phyloP scores from a whole-genome alignment of 2,797 vertebrate genomes.

The Macropodus opercularis region DNA sequence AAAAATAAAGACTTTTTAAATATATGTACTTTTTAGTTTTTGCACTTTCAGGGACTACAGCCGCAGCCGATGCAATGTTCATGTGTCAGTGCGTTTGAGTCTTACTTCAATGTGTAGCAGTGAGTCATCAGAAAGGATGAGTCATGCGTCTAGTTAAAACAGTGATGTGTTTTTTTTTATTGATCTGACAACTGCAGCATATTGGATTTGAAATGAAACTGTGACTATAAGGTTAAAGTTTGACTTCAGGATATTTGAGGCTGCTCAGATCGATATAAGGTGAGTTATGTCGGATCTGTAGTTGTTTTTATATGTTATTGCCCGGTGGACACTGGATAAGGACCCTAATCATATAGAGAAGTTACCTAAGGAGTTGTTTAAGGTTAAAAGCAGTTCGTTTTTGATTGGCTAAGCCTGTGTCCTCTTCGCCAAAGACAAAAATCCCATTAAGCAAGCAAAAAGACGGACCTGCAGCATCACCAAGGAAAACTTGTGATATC shows the following conservation, averaged over 20 bases:
- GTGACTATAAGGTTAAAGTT: not conserved
- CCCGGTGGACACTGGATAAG: not conserved
- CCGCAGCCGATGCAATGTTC: not conserved
- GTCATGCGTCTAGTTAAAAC: not conserved
- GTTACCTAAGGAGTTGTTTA: not conserved
- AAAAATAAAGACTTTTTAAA: too few relatives aligned
- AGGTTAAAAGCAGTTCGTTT: not conserved
- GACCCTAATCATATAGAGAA: not conserved
- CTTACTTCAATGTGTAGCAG: not conserved
- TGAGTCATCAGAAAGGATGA: slow-evolving; percentile 13
- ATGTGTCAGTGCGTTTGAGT: not conserved
- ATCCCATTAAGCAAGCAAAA: too few relatives aligned
- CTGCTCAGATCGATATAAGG: not conserved
- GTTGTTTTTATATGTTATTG: not conserved
- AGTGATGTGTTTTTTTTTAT: not conserved
- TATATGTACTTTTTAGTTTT: not conserved
- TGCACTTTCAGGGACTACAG: not conserved
- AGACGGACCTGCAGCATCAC: too few relatives aligned
- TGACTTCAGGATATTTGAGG: not conserved
- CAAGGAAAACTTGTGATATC: too few relatives aligned
- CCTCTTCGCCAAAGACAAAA: not conserved
- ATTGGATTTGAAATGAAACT: slow-evolving; percentile 14
- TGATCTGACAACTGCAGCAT: slow-evolving; percentile 3
- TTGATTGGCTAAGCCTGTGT: not conserved
- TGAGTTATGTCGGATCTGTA: not conserved